Conservation (phyloP, 2,888 invertebrate species). For the Acleris literana region DNA sequence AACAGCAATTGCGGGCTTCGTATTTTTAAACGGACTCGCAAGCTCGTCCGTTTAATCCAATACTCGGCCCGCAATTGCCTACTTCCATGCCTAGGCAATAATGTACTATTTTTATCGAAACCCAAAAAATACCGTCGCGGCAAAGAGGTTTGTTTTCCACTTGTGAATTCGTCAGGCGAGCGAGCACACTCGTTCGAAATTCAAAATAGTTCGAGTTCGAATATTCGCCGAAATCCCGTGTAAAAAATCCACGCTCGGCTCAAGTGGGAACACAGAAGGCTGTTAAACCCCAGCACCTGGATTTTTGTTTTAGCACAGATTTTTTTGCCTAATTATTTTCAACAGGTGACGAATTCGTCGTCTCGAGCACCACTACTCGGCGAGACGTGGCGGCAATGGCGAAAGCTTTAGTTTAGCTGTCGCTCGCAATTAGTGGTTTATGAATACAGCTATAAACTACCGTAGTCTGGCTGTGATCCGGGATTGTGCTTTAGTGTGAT, state of each 20-base stretch:
- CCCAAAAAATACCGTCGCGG: slow-evolving; percentile 42
- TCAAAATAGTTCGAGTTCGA: slow-evolving; percentile 59
- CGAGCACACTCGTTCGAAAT: slow-evolving; percentile 50
- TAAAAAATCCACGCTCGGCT: slow-evolving; percentile 59
- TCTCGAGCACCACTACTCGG: slow-evolving; percentile 75
- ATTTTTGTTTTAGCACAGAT: slow-evolving; percentile 79
- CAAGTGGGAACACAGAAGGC: slow-evolving; percentile 71
- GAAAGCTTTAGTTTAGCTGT: slow-evolving; percentile 69
- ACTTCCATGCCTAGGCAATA: too few relatives aligned
- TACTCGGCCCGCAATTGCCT: too few relatives aligned
- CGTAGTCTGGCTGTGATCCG: slow-evolving; percentile 9
- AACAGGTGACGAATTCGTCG: slow-evolving; percentile 82
- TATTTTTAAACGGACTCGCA: too few relatives aligned
- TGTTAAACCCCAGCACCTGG: slow-evolving; percentile 70
- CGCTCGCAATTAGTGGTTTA: slow-evolving; percentile 75
- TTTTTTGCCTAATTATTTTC: slow-evolving; percentile 85
- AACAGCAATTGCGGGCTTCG: too few relatives aligned
- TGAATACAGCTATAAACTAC: slow-evolving; percentile 28
- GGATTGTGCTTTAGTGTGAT: slow-evolving; percentile 20
- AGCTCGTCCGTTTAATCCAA: too few relatives aligned
- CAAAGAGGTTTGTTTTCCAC: slow-evolving; percentile 58
- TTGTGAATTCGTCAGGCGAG: slow-evolving; percentile 58
- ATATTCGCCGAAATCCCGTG: slow-evolving; percentile 61
- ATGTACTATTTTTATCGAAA: too few relatives aligned
- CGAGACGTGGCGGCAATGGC: slow-evolving; percentile 67